These are phyloP conservation scores for Euphydryas editha DNA, from an alignment of 2,888 invertebrate species.

Conservation along the genomic window DNA sequence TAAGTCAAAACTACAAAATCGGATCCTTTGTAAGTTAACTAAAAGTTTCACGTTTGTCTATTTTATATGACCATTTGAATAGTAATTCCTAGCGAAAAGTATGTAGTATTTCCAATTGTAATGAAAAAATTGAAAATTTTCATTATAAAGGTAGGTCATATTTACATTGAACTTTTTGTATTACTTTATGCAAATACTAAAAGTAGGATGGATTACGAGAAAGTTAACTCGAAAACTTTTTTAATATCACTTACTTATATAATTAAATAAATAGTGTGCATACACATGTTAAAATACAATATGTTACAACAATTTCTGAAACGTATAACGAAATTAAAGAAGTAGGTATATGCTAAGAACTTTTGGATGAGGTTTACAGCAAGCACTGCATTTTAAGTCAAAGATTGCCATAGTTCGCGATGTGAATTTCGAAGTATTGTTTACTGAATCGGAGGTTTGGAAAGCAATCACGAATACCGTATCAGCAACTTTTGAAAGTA, in stretches of 20 bases:
- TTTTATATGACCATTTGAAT: too few relatives aligned
- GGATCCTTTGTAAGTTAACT: too few relatives aligned
- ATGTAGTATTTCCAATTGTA: too few relatives aligned
- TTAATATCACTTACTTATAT: not conserved
- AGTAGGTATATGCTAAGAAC: conserved; percentile 13
- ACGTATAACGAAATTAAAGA: conserved; percentile 18
- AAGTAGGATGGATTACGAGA: too few relatives aligned
- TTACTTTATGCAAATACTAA: too few relatives aligned
- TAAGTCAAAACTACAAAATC: too few relatives aligned
- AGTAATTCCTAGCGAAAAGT: too few relatives aligned
- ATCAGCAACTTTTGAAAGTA: conserved; percentile 29
- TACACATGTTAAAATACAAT: not conserved
- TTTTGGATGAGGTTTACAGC: conserved; percentile 23
- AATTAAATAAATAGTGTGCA: too few relatives aligned
- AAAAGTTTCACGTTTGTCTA: too few relatives aligned
- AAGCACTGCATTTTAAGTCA: conserved; percentile 33
- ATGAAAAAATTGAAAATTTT: too few relatives aligned
- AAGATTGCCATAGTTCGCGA: conserved; percentile 30
- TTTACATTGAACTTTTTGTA: too few relatives aligned
- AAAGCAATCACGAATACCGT: conserved; percentile 32
- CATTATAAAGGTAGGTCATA: too few relatives aligned
- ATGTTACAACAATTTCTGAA: not conserved
- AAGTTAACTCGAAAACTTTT: not conserved
- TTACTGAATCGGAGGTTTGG: conserved; percentile 33
- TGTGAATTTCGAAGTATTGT: conserved; percentile 33